A percentile compares a stretch with the other conserved stretches of the same genome.
Conservation (phyloP, 2,113 vertebrate species). For the Clarias macrocephalus region DNA sequence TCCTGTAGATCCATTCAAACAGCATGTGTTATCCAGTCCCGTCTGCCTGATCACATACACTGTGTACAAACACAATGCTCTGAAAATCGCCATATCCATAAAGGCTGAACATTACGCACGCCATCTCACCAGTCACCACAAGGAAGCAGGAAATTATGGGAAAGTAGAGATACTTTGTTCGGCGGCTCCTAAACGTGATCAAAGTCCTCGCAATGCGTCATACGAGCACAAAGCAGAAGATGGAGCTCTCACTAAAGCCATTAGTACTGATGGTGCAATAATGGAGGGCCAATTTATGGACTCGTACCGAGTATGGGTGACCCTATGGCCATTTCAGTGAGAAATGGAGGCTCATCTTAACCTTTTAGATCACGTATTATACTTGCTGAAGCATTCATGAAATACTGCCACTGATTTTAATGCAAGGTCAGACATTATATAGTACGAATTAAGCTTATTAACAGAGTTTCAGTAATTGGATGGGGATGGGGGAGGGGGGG, state of each 20-base stretch:
- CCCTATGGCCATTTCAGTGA: slow-evolving; percentile 25
- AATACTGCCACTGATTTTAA: background rate
- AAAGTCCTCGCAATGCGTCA: slow-evolving; percentile 43
- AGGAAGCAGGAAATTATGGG: slow-evolving; percentile 37
- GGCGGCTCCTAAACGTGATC: slow-evolving; percentile 41
- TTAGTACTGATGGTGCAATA: slow-evolving; percentile 48
- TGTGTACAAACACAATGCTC: background rate
- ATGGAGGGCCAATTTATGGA: slow-evolving; percentile 47
- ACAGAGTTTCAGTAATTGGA: background rate
- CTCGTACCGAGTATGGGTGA: slow-evolving; percentile 17
- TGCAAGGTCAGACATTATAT: background rate
- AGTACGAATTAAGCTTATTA: background rate
- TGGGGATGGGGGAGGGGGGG: background rate
- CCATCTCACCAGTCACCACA: slow-evolving; percentile 15
- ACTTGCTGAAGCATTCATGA: slow-evolving; percentile 10
- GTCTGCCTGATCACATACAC: background rate
- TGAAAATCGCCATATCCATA: slow-evolving; percentile 16
- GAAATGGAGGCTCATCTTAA: slow-evolving; percentile 25
- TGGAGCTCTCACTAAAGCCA: slow-evolving; percentile 47
- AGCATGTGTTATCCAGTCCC: no score
- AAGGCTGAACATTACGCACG: background rate
- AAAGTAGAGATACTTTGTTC: slow-evolving; percentile 37
- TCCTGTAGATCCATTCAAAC: background rate
- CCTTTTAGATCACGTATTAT: slow-evolving; percentile 5
- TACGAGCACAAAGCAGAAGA: slow-evolving; percentile 41